Evolutionary conservation across 37 sponge, comb jelly and placozoan genomes (phyloP), one percentile per base, ranked within the genome.

Genomic region (Halisarca cf. caerulea): DNA sequence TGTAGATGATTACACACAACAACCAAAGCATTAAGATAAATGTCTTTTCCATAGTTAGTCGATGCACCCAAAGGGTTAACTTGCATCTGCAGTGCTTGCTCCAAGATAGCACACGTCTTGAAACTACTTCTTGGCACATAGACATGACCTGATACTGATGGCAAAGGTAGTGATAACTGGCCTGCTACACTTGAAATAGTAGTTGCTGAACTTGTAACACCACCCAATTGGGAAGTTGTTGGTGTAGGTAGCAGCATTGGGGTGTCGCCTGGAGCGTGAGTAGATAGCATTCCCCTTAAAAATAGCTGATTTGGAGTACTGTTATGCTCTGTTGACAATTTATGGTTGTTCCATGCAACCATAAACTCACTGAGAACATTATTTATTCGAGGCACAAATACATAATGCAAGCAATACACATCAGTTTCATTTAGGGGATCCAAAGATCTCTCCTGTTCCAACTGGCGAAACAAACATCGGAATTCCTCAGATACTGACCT

Each of bases 321-420:
- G 71, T 69, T 69, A 32, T 28, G 20, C 71, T 69, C 71, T 21
- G 71, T 69, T 35, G 71, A 69, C 33, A 69, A 69, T 69, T 69
- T 69, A 69, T 69, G 71, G 71, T 69, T 69, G 71, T 69, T 69
- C 71, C 71, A 69, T 32, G 71, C 71, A 69, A 69, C 71, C 33
- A 28, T 21, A 69, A 69, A 69, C 71, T 69, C 71, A 28, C 33
- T 69, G 36, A 69, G 25, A 28, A 15, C 71, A 28, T 11, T n/a
- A 11, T 69, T 69, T n/a, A 69, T 69, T 69, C 34, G 25, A 36
- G 2, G 25, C 34, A 32, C 71, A 69, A 69, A 69, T 3, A 69
- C 37, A 69, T 69, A 69, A 20, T 69, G 71, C 6, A 69, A 28
- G 71, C 71, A 69, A 69, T 18, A 69, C 71, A 69, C 33, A 15